phyloP scores from a whole-genome alignment of 2,113 vertebrate genomes.

The Odocoileus hemionus region DNA sequence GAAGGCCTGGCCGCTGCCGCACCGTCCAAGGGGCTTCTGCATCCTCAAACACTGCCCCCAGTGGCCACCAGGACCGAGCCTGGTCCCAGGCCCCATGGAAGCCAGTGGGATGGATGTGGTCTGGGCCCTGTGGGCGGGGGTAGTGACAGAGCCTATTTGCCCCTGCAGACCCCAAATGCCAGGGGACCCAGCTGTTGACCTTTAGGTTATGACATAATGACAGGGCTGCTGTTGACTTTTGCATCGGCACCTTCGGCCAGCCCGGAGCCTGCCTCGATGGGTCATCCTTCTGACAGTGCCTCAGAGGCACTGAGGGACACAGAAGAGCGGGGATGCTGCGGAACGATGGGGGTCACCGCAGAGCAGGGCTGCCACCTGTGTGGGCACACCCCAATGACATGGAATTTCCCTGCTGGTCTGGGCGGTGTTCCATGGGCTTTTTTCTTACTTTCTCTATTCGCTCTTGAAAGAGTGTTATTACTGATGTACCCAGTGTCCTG shows the following conservation, averaged over 20 bases:
- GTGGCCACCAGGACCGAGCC: neutral
- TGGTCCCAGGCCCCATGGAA: accelerated
- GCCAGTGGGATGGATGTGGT: neutral
- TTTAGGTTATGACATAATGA: neutral
- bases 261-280: accelerated
- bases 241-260: accelerated
- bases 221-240: neutral
- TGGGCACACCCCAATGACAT: neutral
- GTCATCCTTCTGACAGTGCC: neutral
- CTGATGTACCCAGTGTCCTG: neutral
- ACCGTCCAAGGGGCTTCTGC: neutral
- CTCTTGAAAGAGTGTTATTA: neutral
- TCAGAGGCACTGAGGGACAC: neutral
- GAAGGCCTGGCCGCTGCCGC: accelerated
- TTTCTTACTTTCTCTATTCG: neutral
- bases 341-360: neutral
- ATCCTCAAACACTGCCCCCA: accelerated
- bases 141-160: neutral
- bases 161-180: neutral
- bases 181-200: neutral
- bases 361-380: neutral
- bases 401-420: neutral
- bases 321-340: accelerated
- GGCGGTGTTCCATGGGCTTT: neutral
- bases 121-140: neutral